Evolutionary conservation across 2,797 vertebrate species (phyloP), one percentile per base, ranked within the genome.

Genomic region (Trematomus bernacchii): DNA sequence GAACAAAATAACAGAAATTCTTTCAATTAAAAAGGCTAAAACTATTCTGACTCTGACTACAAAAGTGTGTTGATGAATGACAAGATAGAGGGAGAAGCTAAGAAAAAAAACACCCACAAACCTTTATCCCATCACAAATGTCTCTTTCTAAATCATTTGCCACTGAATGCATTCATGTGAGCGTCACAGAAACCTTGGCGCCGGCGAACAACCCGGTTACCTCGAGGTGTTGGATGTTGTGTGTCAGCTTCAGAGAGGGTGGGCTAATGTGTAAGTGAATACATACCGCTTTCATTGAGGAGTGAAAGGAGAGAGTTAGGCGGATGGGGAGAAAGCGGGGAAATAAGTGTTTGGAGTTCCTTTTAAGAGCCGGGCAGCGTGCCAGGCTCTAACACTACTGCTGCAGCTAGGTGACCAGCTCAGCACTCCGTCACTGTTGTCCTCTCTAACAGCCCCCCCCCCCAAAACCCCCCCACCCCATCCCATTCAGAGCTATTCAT

Each of bases 241-340:
- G 42, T 66, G 44, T 79, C 67, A 61, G 14, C 85, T 66, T 63
- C 80, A 77, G 79, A 77, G 82, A 65, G 74, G 79, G 84, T 82
- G 74, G 82, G 81, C 77, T 71, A 85, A 85, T 59, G 71, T 85
- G 85, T 82, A 90, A 91, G 61, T 78, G 77, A 92, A 94, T 89
- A 83, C 79, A 72, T 60, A 76, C 65, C 71, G 79, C 52, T 77
- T 52, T 75, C 73, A 75, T 59, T 76, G 77, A 84, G 44, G 66
- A 85, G 71, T 77, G 54, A 79, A 76, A 71, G 73, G 57, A 88
- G 68, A 66, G 64, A 68, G 48, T 47, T 7, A 9, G 59, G 53
- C 14, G 9, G 62, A 64, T 21, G 18, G 11, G 3, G 30, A 33
- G 21, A 37, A 37, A 37, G 33, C 2, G 58, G 58, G 63, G 14